Conservation (phyloP, 1,140 invertebrate genomes). For the Tetranychus cinnabarinus region DNA sequence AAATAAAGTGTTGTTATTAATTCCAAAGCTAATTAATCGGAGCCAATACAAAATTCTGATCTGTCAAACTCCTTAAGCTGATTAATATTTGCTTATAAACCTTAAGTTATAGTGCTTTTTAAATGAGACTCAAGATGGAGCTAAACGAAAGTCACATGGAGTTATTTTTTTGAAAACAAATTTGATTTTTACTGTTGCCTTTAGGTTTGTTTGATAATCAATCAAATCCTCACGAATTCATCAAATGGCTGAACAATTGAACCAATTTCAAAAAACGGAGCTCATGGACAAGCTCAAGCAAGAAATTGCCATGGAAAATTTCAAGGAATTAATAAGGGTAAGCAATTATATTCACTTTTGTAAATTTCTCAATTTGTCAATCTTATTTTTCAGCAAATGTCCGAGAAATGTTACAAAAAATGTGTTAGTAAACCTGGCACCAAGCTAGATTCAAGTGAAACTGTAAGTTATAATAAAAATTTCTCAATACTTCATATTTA, state of each 20-base stretch:
- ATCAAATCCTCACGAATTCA: too few relatives aligned
- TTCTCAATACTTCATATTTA: conserved; percentile 2
- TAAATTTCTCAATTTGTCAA: conserved; percentile 1
- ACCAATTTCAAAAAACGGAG: conserved; percentile 54
- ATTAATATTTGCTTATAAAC: too few relatives aligned
- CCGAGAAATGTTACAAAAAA: conserved; percentile 89
- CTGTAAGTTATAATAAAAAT: conserved; percentile 28
- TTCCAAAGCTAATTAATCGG: too few relatives aligned
- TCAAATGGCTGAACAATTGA: conserved; percentile 13
- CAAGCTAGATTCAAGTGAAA: conserved; percentile 66
- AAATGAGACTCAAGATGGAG: too few relatives aligned
- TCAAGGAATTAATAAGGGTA: conserved; percentile 72
- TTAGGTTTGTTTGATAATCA: too few relatives aligned
- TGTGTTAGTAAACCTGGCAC: conserved; percentile 76
- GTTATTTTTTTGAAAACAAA: too few relatives aligned
- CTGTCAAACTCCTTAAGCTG: too few relatives aligned
- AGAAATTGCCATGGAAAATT: conserved; percentile 78
- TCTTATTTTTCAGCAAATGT: conserved; percentile 53
- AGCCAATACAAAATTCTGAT: too few relatives aligned
- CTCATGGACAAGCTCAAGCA: conserved; percentile 87
- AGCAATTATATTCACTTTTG: conserved; percentile 11
- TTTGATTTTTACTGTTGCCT: too few relatives aligned
- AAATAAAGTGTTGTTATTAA: too few relatives aligned
- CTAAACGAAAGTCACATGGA: too few relatives aligned
- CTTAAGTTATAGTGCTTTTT: too few relatives aligned